Evolutionary conservation across 1,140 invertebrate genomes (phyloP), one percentile per base, ranked within the genome.

Genomic region (Colletes gigas): DNA sequence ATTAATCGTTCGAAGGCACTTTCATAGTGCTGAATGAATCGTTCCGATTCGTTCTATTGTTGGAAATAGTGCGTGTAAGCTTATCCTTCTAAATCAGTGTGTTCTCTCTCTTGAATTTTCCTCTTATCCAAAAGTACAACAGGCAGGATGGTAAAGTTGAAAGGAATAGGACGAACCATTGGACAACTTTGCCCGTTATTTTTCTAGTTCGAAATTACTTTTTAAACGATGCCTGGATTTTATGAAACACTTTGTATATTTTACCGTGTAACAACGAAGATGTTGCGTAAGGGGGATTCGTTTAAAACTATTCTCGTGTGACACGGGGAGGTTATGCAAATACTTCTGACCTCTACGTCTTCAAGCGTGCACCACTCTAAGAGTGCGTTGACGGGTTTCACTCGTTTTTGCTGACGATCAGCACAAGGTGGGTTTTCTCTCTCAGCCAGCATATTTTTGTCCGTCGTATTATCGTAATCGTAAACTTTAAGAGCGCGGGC

Each of bases 371-470:
- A 84, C 57, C 57, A 63, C 17, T 84, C 83, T 76, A 67, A 74
- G 59, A 70, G 60, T 74, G 66, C 55, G 21, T 74, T 68, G 15
- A 69, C 21, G 52, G 30, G 44, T 15, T 21, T 63, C 62, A 41
- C 47, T 52, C 60, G n/a, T 21, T 9, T 70, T 14, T 10, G 52
- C 39, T 52, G 57, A 63, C 55, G 19, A 66, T 41, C 60, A 50
- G 75, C 75, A 72, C n/a, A n/a, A n/a, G n/a, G n/a, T n/a, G 39
- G 44, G 10, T 72, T 81, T 59, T 78, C 69, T 79, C 62, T 67
- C 69, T 79, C 84, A 88, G 86, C 86, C 88, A 90, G 62, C 84
- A 88, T 87, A 60, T 85, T 81, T 80, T 83, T 78, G 71, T 79
- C 59, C 76, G 67, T 84, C 78, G 69, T 77, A 83, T 89, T 87